Base-by-base conservation (phyloP, 1,140 invertebrate species). In the Caenorhabditis briggsae region DNA sequence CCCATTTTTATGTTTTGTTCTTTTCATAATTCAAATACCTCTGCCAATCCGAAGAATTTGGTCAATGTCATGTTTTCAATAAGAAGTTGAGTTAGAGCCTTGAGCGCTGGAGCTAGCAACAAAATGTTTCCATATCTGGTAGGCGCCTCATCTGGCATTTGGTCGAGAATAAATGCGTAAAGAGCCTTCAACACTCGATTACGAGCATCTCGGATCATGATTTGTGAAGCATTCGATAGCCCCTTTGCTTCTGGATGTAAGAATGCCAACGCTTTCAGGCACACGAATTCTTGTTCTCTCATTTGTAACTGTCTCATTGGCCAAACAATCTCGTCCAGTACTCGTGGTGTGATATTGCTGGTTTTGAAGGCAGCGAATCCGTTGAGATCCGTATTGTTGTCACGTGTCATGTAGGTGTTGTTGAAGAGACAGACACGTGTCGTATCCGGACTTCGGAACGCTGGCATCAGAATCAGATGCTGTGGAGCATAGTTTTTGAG, bases 31-130 rank as follows among this genome's bases (percentile, higher is more conserved):
- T 70, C 20, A 8, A 25, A 14, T 41, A 92, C 91, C 89, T 92
- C 91, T 14, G 91, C 91, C n/a, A 92, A 83, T 25, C 91, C 91
- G 82, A 92, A 92, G 82, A 92, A 92, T 87, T 91, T 91, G n/a
- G 91, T 92, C 25, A 92, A 83, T 14, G 91, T 92, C 91, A 92
- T 92, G 55, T 92, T 92, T 85, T 92, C 91, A 65, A 92, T 92
- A 20, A 92, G 83, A n/a, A 92, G 58, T 82, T 92, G 91, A 12
- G 91, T 92, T 9, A 92, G 85, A 25, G 91, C 91, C 78, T 92
- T 92, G 16, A 92, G 82, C 12, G 91, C 91, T 18, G 91, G 91
- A 2, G 91, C 91, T 25, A 92, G 84, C 12, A 92, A 82, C 20
- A 92, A 84, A 84, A 92, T 92, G 74, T 92, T 92, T 11, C 88